Conservation (phyloP, 2,797 vertebrate species). For the Benthosema pterotum region DNA sequence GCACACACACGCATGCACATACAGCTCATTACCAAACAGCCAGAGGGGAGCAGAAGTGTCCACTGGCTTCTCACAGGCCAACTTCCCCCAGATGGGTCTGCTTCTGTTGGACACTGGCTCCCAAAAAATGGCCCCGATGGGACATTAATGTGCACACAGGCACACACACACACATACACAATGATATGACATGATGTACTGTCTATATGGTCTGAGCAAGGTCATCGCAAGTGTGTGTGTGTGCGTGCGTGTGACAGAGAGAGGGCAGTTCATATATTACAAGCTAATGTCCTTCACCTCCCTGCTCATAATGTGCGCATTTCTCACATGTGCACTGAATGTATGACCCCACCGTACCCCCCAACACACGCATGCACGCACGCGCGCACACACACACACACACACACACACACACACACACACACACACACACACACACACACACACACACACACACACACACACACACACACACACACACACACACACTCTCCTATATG, state of each 20-base stretch:
- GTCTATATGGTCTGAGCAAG: too few relatives aligned
- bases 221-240: too few relatives aligned
- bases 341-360: neutral
- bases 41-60: constrained; percentile 26
- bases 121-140: constrained; percentile 17
- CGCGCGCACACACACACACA: neutral
- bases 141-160: neutral
- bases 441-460: constrained; percentile 4
- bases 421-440: constrained; percentile 22
- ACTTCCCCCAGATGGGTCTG: constrained; percentile 35
- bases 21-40: constrained; percentile 16
- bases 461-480: constrained; percentile 1
- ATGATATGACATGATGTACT: too few relatives aligned
- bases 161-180: constrained; percentile 29
- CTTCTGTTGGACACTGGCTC: constrained; percentile 30
- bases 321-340: neutral
- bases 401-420: constrained; percentile 1
- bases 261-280: too few relatives aligned
- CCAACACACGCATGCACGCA: too few relatives aligned
- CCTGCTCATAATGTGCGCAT: too few relatives aligned
- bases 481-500: too few relatives aligned
- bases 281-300: too few relatives aligned
- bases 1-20: neutral
- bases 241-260: neutral
- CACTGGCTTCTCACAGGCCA: constrained; percentile 28